Percentiles rank a stretch among this genome's conserved stretches.
These are phyloP conservation scores for Villa cingulata DNA, from an alignment of 2,888 invertebrate genomes.

Conservation along the genomic window DNA sequence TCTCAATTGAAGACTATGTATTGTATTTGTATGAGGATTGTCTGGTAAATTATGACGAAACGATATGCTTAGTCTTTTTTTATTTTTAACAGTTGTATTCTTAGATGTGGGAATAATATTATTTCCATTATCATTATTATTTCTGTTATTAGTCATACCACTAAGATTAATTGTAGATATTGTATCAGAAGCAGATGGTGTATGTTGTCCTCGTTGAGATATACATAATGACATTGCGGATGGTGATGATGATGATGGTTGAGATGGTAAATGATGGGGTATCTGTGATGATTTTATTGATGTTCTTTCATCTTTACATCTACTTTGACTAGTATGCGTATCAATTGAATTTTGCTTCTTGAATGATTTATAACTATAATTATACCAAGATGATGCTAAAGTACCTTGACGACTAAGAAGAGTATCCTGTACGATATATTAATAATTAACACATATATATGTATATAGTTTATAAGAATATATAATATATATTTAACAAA, in stretches of 20 bases:
- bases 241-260: neutral
- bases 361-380: neutral
- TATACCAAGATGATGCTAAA: neutral
- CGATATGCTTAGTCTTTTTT: neutral
- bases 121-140: slow-evolving; percentile 6
- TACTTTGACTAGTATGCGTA: neutral
- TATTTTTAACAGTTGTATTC: too few species aligned
- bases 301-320: neutral
- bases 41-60: neutral
- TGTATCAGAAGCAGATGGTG: slow-evolving; percentile 3
- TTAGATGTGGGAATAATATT: slow-evolving; percentile 12
- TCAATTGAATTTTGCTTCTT: neutral
- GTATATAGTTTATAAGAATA: too few species aligned
- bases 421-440: neutral
- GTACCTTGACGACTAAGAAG: neutral
- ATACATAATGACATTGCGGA: neutral
- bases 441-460: too few species aligned
- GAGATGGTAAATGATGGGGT: neutral
- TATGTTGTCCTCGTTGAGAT: neutral
- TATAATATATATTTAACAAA: too few species aligned
- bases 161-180: too few species aligned
- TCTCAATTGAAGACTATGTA: neutral
- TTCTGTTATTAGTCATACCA: too few species aligned
- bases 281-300: neutral
- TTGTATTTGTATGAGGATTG: neutral